Evolutionary conservation across 2,113 vertebrate species (phyloP).

Genomic region (Tympanuchus pallidicinctus): DNA sequence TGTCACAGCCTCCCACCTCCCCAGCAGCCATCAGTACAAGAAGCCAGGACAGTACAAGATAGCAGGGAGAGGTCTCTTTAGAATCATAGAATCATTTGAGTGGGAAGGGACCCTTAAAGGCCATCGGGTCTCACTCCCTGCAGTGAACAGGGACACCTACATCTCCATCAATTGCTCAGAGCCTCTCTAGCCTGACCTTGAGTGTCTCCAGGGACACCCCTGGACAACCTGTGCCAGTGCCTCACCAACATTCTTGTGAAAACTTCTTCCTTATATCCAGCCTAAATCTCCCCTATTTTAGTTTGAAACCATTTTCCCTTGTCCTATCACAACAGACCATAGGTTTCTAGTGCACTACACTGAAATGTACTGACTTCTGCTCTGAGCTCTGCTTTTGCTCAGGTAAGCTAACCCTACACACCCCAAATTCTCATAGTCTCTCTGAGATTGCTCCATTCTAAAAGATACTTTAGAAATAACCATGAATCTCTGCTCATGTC

Average conservation of each 20-base stretch:
- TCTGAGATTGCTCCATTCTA: not conserved
- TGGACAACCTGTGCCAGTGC: too few relatives aligned
- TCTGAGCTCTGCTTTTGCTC: not conserved
- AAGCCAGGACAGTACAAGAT: not conserved
- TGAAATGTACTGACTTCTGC: not conserved
- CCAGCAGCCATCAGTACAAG: not conserved
- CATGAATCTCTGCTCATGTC: not conserved
- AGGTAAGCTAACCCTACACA: not conserved
- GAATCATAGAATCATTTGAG: constrained; percentile 17
- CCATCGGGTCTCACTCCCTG: not conserved
- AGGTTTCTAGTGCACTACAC: not conserved
- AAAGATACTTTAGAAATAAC: not conserved
- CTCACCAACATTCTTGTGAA: too few relatives aligned
- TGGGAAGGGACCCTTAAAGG: not conserved
- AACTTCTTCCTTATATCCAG: too few relatives aligned
- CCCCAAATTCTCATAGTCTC: not conserved
- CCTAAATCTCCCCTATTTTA: not conserved
- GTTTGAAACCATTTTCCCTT: not conserved
- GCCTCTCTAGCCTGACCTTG: too few relatives aligned
- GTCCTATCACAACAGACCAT: not conserved
- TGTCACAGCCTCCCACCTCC: not conserved
- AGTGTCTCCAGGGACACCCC: too few relatives aligned
- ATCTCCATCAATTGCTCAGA: too few relatives aligned
- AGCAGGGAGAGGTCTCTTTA: not conserved
- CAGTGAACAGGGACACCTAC: too few relatives aligned